Evolutionary conservation across 2,888 invertebrate genomes (phyloP), one percentile per base, ranked within the genome.

Genomic region (Stenodera caucasica): DNA sequence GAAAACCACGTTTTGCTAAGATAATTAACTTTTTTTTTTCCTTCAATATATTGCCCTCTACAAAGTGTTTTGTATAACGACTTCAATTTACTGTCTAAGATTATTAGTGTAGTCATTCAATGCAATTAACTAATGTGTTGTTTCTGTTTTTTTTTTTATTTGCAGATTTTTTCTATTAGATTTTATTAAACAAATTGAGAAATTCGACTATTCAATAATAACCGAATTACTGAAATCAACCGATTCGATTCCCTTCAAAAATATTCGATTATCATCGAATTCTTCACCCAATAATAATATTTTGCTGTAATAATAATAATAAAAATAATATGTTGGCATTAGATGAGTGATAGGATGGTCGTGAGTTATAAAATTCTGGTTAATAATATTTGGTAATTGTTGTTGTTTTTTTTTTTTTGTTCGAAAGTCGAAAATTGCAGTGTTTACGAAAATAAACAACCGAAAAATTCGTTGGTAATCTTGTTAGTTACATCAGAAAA

Each of bases 401-500:
- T n/a, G n/a, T n/a, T 51, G 15, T 8, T 30, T 33, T 32, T 33
- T 12, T 33, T 14, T 53, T 53, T 9, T 9, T 21, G 18, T 18
- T 18, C 45, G 53, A 53, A 53, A 53, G 53, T 53, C 53, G 35
- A 45, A 53, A 53, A 53, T 35, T 53, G 30, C 30, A 15, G 33
- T 14, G 11, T 53, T 53, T 33, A 53, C 18, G 53, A 53, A 53
- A 53, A 53, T 33, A 53, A 53, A 53, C 33, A 33, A 53, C 2
- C 32, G 18, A 53, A 53, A 32, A 53, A 35, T 30, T 33, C 21
- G 53, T 35, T 53, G 35, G 53, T 53, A 53, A 53, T 53, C 53
- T 53, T 15, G 32, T n/a, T 11, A 58, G 60, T 64, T 63, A 57
- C 64, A 63, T 61, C 64, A 62, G 57, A 55, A 63, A 64, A 67